These are phyloP conservation scores for Parnassius orleans DNA, from an alignment of 2,888 invertebrate species.

Conservation along the genomic window DNA sequence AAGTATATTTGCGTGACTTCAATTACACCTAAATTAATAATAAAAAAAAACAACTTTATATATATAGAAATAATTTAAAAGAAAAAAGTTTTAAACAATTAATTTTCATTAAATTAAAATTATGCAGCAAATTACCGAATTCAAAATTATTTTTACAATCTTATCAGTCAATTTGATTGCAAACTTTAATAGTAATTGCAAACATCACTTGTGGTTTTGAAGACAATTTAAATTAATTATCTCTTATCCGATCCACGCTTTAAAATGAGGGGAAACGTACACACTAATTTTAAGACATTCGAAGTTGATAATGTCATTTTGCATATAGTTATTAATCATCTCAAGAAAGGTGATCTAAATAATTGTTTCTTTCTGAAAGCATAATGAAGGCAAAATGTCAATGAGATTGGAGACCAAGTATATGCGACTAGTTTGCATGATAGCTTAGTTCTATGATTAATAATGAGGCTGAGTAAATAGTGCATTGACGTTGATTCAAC, in stretches of 20 bases:
- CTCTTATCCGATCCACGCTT: constrained; percentile 16
- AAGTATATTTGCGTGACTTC: too few relatives aligned
- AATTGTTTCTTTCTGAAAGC: constrained; percentile 1
- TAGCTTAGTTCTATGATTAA: constrained; percentile 38
- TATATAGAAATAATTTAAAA: too few relatives aligned
- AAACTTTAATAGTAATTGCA: constrained; percentile 20
- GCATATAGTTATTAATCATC: not conserved
- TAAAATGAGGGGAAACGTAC: constrained; percentile 3
- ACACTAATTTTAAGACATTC: constrained; percentile 14
- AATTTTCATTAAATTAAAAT: not conserved
- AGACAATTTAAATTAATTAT: constrained; percentile 24
- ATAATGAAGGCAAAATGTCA: constrained; percentile 8
- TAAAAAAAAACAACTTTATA: too few relatives aligned
- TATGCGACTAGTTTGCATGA: constrained; percentile 10
- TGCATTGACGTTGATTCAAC: constrained; percentile 37
- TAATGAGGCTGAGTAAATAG: constrained; percentile 41
- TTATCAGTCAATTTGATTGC: constrained; percentile 16
- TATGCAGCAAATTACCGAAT: not conserved
- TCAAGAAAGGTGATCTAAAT: not conserved
- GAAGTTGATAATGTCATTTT: not conserved
- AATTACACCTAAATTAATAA: too few relatives aligned
- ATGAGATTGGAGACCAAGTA: not conserved
- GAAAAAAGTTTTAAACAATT: too few relatives aligned
- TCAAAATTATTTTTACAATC: constrained; percentile 1
- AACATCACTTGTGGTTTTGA: constrained; percentile 17